phyloP scores from a whole-genome alignment of 2,113 vertebrate genomes.

The Onychorhynchus coronatus region DNA sequence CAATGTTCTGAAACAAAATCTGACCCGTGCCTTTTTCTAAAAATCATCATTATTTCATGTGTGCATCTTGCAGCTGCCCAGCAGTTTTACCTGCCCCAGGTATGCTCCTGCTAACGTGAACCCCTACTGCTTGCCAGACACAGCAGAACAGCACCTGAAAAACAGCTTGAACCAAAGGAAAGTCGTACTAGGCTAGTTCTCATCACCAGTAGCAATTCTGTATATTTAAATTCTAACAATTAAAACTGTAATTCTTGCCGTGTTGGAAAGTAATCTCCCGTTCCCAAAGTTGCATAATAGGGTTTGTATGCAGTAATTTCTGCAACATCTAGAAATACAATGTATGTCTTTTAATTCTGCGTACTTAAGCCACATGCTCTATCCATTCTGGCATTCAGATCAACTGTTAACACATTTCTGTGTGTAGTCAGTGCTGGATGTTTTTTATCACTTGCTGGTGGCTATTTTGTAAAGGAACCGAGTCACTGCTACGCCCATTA shows the following conservation, averaged over 20 bases:
- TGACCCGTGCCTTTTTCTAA: background rate
- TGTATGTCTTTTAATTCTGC: background rate
- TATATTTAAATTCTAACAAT: background rate
- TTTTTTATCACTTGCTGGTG: background rate
- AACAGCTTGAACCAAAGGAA: background rate
- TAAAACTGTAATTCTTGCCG: background rate
- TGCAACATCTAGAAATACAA: background rate
- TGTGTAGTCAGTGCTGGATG: background rate
- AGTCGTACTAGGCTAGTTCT: background rate
- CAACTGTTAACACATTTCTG: background rate
- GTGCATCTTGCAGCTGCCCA: background rate
- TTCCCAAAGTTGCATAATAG: background rate
- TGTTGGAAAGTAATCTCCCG: background rate
- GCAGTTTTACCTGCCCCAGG: background rate
- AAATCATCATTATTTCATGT: background rate
- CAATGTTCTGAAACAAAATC: background rate
- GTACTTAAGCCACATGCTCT: background rate
- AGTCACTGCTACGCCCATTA: background rate
- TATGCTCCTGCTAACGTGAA: background rate
- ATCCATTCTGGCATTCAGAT: background rate
- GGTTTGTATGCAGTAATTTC: background rate
- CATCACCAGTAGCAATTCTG: background rate
- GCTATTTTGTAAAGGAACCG: background rate
- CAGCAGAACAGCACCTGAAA: background rate
- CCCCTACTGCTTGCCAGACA: background rate